These are phyloP conservation scores for Echiichthys vipera DNA, from an alignment of 2,797 vertebrate genomes.

Conservation along the genomic window DNA sequence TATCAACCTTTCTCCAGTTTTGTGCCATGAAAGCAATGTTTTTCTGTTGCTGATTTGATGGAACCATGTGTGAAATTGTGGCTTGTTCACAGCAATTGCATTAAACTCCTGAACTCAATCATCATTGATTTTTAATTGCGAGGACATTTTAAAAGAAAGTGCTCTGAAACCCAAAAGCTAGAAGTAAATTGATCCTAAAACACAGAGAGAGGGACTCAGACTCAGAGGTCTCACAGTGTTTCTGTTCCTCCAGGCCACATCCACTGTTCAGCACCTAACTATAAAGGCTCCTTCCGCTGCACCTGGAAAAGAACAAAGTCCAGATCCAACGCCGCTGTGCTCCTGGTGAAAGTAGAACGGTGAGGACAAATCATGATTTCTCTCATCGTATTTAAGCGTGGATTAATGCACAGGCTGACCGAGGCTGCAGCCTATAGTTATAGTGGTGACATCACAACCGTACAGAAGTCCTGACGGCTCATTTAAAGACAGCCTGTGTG, in stretches of 20 bases:
- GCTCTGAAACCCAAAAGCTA: background rate
- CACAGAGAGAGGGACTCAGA: background rate
- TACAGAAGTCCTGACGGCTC: no score
- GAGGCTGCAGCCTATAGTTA: no score
- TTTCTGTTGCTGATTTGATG: background rate
- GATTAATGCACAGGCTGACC: no score
- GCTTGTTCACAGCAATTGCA: background rate
- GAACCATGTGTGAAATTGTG: conserved; percentile 4
- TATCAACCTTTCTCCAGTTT: no score
- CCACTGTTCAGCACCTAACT: conserved; percentile 78
- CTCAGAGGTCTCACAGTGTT: background rate
- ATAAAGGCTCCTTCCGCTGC: conserved; percentile 79
- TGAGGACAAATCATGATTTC: conserved; percentile 47
- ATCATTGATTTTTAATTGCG: background rate
- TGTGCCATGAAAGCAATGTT: background rate
- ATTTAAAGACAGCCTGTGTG: no score
- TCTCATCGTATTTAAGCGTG: no score
- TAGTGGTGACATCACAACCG: no score
- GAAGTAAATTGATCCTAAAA: background rate
- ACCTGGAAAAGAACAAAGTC: conserved; percentile 59
- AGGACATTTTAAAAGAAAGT: background rate
- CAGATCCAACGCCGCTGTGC: conserved; percentile 62
- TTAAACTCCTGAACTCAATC: background rate
- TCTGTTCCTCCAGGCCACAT: conserved; percentile 69
- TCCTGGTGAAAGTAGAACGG: conserved; percentile 75